These are phyloP conservation scores for Ptilodon capucinus DNA, from an alignment of 2,888 invertebrate genomes.

Conservation along the genomic window DNA sequence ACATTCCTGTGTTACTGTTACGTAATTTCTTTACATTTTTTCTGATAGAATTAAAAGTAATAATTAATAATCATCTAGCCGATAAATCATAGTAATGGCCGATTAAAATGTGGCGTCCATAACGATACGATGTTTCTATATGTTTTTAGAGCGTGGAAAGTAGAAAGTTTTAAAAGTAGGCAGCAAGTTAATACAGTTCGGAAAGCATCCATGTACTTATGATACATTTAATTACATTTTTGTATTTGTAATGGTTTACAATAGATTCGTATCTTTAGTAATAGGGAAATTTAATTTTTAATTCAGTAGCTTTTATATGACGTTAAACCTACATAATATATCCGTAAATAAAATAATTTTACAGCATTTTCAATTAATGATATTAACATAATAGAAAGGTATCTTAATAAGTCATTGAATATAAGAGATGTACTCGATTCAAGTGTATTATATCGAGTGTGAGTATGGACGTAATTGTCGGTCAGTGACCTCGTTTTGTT, in stretches of 20 bases:
- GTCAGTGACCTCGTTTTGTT: conserved; percentile 77
- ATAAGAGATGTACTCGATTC: too few species aligned
- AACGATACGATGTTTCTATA: conserved; percentile 73
- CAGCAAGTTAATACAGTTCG: conserved; percentile 65
- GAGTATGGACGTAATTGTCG: conserved; percentile 75
- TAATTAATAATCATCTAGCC: conserved; percentile 27
- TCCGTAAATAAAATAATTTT: too few species aligned
- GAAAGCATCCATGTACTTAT: conserved; percentile 51
- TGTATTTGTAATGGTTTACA: conserved; percentile 21
- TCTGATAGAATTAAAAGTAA: conserved; percentile 1
- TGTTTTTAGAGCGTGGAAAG: conserved; percentile 82
- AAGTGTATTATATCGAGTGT: conserved; percentile 47
- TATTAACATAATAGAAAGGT: too few species aligned
- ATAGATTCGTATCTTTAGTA: neutral
- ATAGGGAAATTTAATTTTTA: conserved; percentile 26
- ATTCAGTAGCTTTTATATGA: conserved; percentile 4
- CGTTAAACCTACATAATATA: too few species aligned
- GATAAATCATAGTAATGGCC: conserved; percentile 49
- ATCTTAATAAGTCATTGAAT: too few species aligned
- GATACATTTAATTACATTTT: conserved; percentile 37
- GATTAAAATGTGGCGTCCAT: conserved; percentile 66
- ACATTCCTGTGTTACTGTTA: neutral
- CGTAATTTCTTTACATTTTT: neutral
- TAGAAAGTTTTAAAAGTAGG: conserved; percentile 80
- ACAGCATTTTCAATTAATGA: neutral